Evolutionary conservation across 2,888 invertebrate genomes (phyloP).

Genomic region (Sylvicola cinctus): DNA sequence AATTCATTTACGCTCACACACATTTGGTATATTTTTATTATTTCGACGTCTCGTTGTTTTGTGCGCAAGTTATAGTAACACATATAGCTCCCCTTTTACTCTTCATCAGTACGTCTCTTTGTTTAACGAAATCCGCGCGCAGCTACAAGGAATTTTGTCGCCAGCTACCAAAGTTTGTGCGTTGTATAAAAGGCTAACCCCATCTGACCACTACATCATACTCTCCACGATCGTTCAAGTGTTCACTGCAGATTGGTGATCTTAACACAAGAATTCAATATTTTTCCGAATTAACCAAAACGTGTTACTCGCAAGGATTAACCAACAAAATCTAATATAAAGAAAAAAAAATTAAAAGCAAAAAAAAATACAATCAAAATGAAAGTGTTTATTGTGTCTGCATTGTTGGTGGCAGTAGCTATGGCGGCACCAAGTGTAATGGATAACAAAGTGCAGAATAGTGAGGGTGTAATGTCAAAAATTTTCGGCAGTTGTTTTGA

Average conservation of each 20-base stretch:
- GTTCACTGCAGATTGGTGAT: no score
- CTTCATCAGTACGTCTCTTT: no score
- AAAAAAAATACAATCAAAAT: conserved; percentile 22
- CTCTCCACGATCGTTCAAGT: conserved; percentile 20
- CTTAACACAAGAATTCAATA: no score
- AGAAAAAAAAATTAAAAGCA: no score
- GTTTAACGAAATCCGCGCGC: no score
- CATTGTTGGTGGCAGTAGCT: conserved; percentile 16
- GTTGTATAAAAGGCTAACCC: conserved; percentile 24
- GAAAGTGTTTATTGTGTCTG: conserved; percentile 24
- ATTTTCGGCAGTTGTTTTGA: conserved; percentile 24
- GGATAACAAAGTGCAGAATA: conserved; percentile 10
- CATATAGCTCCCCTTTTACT: no score
- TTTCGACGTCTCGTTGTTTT: no score
- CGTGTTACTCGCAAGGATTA: conserved; percentile 9
- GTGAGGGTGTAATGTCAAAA: conserved; percentile 18
- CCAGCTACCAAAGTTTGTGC: conserved; percentile 4
- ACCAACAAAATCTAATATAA: not conserved
- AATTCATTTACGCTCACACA: no score
- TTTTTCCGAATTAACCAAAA: no score
- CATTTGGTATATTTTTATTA: no score
- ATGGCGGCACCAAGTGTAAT: conserved; percentile 17
- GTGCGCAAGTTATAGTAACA: no score
- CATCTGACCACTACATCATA: conserved; percentile 22
- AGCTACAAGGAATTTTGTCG: conserved; percentile 1